A percentile compares a stretch with the other conserved stretches of the same genome.
These are phyloP conservation scores for Pollachius pollachius DNA, from an alignment of 2,113 vertebrate genomes.

Conservation along the genomic window DNA sequence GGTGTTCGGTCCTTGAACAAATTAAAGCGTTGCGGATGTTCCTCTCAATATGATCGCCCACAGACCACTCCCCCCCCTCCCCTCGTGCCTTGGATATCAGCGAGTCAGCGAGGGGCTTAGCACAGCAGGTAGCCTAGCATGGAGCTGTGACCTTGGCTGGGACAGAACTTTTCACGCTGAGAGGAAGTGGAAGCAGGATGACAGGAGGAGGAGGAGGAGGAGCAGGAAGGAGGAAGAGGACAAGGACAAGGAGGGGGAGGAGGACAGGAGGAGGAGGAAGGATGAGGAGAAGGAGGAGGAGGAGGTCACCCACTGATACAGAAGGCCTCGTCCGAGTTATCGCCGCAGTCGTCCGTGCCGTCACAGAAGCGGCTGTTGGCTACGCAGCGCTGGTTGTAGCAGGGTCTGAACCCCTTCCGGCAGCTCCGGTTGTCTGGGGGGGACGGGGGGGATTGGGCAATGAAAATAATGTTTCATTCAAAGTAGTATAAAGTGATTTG, in stretches of 20 bases:
- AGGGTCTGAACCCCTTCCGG: slow-evolving; percentile 84
- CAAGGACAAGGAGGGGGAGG: not conserved
- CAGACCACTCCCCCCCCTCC: no score
- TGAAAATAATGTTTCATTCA: no score
- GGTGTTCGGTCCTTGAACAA: no score
- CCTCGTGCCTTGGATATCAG: no score
- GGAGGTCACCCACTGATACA: slow-evolving; percentile 84
- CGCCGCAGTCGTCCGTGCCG: slow-evolving; percentile 90
- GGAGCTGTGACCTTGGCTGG: slow-evolving; percentile 40
- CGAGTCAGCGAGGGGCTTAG: slow-evolving; percentile 41
- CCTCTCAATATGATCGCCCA: no score
- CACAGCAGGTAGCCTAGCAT: slow-evolving; percentile 40
- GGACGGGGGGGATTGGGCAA: not conserved
- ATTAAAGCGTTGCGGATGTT: no score
- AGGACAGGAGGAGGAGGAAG: no score
- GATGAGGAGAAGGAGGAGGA: no score
- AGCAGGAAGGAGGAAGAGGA: no score
- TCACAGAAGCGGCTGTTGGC: slow-evolving; percentile 85
- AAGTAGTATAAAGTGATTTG: no score
- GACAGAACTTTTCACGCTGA: slow-evolving; percentile 23
- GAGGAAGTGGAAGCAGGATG: slow-evolving; percentile 5
- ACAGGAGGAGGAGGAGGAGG: no score
- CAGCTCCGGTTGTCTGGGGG: slow-evolving; percentile 90
- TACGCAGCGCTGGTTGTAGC: slow-evolving; percentile 87
- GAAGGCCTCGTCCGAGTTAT: slow-evolving; percentile 90